Evolutionary conservation across 2,888 invertebrate species (phyloP), one percentile per base, ranked within the genome.

Genomic region (Flexamia atlantica): DNA sequence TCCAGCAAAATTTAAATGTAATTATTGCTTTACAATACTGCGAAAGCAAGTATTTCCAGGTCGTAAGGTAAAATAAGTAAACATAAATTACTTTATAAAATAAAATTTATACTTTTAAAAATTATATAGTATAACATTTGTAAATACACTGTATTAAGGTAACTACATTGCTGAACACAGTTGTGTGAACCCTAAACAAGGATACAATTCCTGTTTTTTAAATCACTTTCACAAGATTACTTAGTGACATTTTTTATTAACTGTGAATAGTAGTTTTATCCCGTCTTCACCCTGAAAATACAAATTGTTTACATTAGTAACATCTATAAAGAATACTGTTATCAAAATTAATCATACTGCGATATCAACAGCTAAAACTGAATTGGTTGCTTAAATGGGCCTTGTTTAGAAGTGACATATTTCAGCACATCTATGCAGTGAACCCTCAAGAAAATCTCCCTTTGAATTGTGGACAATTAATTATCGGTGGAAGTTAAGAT

Each of bases 131-230:
- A 23, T 53, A 4, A 20, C 14, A 30, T 28, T 9, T 64, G 30
- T 30, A 64, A 14, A 64, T 23, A 57, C 12, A 23, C 9, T 23
- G 23, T 57, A 64, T 64, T 64, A 30, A 64, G 25, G 64, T 3
- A 5, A 64, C 64, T 64, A 64, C 17, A 23, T 53, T 4, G 28
- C 57, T 64, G 64, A 64, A 64, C 64, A 64, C 64, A 64, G 25
- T 64, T 64, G 28, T 17, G 14, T 64, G 30, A 28, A 25, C 57
- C 57, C 20, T 25, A 25, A 12, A 25, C 23, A 12, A 28, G 64
- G 28, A 64, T 12, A 64, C 5, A 64, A 30, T 30, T 28, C 64
- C 28, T 64, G 20, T 28, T 14, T 5, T 12, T 28, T 64, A 30
- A 64, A 30, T 64, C 30, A 64, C 64, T 64, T 28, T 57, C 25